A percentile compares a stretch with the other conserved stretches of the same genome.
Evolutionary conservation across 2,113 vertebrate species (phyloP).

Genomic region (Lanius collurio): DNA sequence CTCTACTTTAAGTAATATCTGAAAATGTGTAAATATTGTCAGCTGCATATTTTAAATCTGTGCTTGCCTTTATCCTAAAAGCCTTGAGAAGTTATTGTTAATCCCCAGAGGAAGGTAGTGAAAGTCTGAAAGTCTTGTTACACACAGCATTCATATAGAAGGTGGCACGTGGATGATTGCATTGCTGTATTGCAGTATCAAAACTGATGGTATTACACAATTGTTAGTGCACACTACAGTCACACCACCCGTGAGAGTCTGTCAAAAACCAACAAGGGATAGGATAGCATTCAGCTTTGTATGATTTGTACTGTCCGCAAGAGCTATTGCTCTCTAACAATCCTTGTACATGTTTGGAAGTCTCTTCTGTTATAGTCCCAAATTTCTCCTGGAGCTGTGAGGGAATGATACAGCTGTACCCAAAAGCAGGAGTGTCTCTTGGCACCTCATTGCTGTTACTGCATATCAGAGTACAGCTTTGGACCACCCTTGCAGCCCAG

Average conservation of each 20-base stretch:
- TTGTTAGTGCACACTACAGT: background rate
- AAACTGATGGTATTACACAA: background rate
- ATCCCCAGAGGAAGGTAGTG: background rate
- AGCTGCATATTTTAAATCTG: background rate
- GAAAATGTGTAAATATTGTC: background rate
- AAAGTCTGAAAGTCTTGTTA: background rate
- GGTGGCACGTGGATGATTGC: background rate
- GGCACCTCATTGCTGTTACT: slow-evolving; percentile 20
- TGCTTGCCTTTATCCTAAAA: background rate
- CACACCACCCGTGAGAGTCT: background rate
- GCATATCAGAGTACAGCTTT: background rate
- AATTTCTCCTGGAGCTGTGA: background rate
- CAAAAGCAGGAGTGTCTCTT: background rate
- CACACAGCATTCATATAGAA: background rate
- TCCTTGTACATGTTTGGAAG: background rate
- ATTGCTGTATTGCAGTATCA: background rate
- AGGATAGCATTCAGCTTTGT: background rate
- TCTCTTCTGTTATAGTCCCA: background rate
- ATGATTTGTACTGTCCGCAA: background rate
- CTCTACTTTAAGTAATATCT: background rate
- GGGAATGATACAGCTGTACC: slow-evolving; percentile 14
- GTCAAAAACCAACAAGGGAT: background rate
- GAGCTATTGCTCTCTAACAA: background rate
- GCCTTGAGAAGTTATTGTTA: background rate
- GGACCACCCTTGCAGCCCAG: slow-evolving; percentile 31